A percentile compares a stretch with the other conserved stretches of the same genome.
Conservation (phyloP, 1,140 invertebrate genomes). For the Tribolium castaneum region DNA sequence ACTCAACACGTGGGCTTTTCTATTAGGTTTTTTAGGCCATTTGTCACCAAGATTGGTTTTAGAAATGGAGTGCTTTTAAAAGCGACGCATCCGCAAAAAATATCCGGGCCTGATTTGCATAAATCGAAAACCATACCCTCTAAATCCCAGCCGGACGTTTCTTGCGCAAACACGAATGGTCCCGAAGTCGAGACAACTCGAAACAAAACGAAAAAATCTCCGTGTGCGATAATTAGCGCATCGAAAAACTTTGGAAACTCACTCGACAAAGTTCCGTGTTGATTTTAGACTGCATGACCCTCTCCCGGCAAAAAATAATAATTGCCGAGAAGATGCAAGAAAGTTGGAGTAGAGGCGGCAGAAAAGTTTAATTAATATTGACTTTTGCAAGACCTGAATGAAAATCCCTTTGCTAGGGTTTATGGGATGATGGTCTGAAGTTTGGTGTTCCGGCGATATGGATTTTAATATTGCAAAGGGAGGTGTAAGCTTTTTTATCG, state of each 20-base stretch:
- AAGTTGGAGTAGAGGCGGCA: background rate
- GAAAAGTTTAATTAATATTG: conserved; percentile 36
- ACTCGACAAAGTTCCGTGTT: background rate
- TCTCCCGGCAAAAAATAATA: background rate
- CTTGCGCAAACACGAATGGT: background rate
- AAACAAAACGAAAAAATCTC: background rate
- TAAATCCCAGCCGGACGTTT: background rate
- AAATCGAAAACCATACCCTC: conserved; percentile 25
- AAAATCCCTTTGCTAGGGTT: conserved; percentile 8
- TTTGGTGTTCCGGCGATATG: background rate
- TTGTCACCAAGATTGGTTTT: conserved; percentile 42
- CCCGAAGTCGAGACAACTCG: background rate
- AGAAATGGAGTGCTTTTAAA: conserved; percentile 28
- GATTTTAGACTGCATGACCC: background rate
- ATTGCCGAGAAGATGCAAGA: background rate
- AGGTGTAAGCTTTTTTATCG: background rate
- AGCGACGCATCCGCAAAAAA: conserved; percentile 33
- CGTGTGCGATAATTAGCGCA: background rate
- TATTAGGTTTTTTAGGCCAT: conserved; percentile 40
- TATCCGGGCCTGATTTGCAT: conserved; percentile 17
- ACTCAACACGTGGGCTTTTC: conserved; percentile 41
- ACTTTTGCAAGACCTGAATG: conserved; percentile 18
- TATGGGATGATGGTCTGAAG: background rate
- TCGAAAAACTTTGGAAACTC: background rate
- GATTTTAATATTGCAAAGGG: background rate